These are phyloP conservation scores for Gallinago jamesoni DNA, from an alignment of 2,113 vertebrate genomes.

Conservation along the genomic window DNA sequence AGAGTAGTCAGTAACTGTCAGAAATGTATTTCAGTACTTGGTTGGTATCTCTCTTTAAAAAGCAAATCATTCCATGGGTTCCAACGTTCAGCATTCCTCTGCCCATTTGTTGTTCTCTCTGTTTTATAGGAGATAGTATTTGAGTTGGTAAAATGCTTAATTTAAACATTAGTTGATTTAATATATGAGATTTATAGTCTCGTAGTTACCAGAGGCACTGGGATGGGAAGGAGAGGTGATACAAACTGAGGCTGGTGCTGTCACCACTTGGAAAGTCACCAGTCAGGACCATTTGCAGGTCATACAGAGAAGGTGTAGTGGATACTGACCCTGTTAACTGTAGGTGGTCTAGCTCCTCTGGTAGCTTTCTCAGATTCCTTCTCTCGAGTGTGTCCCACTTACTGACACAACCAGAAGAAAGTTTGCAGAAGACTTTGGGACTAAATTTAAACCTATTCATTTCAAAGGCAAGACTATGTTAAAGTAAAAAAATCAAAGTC, in stretches of 20 bases:
- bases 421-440: neutral
- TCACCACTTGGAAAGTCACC: neutral
- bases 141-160: neutral
- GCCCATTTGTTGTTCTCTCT: neutral
- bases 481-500: neutral
- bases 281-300: neutral
- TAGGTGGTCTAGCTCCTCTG: neutral
- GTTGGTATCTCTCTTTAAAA: neutral
- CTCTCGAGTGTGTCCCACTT: neutral
- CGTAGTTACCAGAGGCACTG: fast-evolving
- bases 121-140: neutral
- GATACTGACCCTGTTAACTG: neutral
- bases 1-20: neutral
- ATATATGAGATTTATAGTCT: neutral
- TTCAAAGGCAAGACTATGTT: neutral
- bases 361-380: neutral
- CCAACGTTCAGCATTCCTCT: neutral
- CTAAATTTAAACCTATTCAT: neutral
- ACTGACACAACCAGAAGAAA: neutral
- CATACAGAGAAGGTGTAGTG: neutral
- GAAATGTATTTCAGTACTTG: neutral
- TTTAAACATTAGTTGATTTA: neutral
- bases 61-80: neutral
- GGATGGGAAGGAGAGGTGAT: neutral
- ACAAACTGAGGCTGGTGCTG: fast-evolving